These are phyloP conservation scores for Mythimna pallens DNA, from an alignment of 2,888 invertebrate genomes.

Conservation along the genomic window DNA sequence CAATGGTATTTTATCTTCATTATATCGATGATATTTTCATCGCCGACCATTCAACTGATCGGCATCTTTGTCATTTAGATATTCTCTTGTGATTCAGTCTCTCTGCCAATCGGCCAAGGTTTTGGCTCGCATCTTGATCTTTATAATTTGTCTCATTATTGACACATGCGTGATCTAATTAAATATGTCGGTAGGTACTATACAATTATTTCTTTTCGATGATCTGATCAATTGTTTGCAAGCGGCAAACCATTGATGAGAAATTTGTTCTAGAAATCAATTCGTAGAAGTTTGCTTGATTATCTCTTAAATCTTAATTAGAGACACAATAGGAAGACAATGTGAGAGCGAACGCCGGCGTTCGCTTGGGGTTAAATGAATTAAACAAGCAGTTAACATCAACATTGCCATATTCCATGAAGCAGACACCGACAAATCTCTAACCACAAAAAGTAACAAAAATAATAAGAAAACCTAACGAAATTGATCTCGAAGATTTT, in stretches of 20 bases:
- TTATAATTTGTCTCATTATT: constrained; percentile 53
- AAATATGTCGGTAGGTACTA: neutral
- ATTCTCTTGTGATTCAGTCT: constrained; percentile 43
- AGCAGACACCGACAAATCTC: neutral
- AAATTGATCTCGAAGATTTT: neutral
- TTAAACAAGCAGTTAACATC: no score
- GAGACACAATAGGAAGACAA: no score
- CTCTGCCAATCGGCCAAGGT: constrained; percentile 71
- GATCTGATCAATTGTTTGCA: constrained; percentile 38
- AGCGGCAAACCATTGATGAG: neutral
- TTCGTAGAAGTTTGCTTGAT: neutral
- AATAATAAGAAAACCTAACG: neutral
- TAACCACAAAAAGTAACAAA: no score
- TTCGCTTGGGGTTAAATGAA: no score
- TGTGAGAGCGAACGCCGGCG: no score
- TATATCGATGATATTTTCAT: constrained; percentile 39
- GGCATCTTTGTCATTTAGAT: constrained; percentile 26
- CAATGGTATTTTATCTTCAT: constrained; percentile 10
- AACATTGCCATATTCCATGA: neutral
- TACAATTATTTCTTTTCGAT: constrained; percentile 26
- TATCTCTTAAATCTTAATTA: no score
- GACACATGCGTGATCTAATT: constrained; percentile 57
- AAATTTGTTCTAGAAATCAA: neutral
- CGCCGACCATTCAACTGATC: constrained; percentile 32
- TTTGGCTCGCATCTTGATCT: constrained; percentile 64